Percentiles rank a stretch among this genome's conserved stretches.
Conservation (phyloP, 2,888 invertebrate species). For the Oxycera nigricornis region DNA sequence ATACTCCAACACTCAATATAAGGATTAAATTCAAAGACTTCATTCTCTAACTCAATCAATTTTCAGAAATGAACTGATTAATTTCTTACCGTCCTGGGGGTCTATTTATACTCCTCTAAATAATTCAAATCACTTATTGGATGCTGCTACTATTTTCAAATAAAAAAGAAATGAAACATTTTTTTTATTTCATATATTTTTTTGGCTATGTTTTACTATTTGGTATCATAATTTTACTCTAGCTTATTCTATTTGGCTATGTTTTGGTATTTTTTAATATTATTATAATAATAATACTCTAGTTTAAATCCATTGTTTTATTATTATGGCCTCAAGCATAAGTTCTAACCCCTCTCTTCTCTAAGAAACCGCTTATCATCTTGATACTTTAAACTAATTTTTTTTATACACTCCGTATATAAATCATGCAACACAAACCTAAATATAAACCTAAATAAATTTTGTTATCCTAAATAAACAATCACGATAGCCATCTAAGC, state of each 20-base stretch:
- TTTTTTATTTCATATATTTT: background rate
- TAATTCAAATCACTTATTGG: background rate
- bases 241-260: too few species aligned
- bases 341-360: background rate
- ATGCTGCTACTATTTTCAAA: background rate
- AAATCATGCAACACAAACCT: background rate
- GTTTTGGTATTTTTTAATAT: too few species aligned
- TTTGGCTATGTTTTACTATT: too few species aligned
- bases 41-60: too few species aligned
- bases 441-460: background rate
- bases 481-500: conserved; percentile 22
- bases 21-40: too few species aligned
- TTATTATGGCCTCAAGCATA: background rate
- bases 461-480: conserved; percentile 1
- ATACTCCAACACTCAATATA: too few species aligned
- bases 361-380: background rate
- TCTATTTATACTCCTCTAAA: too few species aligned
- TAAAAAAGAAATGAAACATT: background rate
- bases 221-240: too few species aligned
- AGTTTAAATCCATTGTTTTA: background rate
- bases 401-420: background rate
- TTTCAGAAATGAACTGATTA: too few species aligned
- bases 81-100: too few species aligned
- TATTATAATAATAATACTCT: too few species aligned
- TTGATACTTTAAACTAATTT: too few species aligned